Evolutionary conservation across 2,797 vertebrate species (phyloP).

Genomic region (Valencia hispanica): DNA sequence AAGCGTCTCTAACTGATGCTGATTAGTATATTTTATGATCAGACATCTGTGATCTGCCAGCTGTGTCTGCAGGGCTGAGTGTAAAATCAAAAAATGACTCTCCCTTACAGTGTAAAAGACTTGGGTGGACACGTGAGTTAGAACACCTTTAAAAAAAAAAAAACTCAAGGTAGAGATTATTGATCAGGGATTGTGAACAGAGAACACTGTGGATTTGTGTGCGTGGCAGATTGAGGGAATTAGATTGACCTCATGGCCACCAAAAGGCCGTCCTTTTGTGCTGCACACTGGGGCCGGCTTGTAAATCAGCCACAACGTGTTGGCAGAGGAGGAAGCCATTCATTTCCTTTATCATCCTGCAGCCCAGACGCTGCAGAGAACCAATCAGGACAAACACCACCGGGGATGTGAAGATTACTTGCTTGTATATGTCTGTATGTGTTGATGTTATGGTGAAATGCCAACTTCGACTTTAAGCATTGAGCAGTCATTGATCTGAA

Average conservation of each 20-base stretch:
- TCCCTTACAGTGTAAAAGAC: not conserved
- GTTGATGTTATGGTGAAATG: conserved; percentile 5
- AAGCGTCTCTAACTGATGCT: conserved; percentile 57
- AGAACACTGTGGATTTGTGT: conserved; percentile 13
- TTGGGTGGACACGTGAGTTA: not conserved
- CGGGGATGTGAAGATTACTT: conserved; percentile 24
- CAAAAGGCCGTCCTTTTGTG: conserved; percentile 42
- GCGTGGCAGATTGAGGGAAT: conserved; percentile 50
- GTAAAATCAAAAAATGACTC: conserved; percentile 9
- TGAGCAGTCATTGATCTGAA: not conserved
- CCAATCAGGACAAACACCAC: conserved; percentile 50
- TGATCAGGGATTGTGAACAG: conserved; percentile 31
- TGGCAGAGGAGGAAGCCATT: conserved; percentile 57
- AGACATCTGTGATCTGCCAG: conserved; percentile 71
- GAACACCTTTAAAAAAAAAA: not conserved
- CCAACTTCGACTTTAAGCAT: not conserved
- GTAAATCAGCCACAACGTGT: conserved; percentile 73
- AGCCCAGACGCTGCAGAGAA: conserved; percentile 52
- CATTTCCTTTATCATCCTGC: conserved; percentile 70
- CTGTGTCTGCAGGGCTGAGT: conserved; percentile 40
- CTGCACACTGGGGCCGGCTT: conserved; percentile 38
- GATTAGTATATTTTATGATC: conserved; percentile 64
- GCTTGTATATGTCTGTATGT: conserved; percentile 1
- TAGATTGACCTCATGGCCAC: conserved; percentile 66
- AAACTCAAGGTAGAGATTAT: conserved; percentile 20